Evolutionary conservation across 2,888 invertebrate species (phyloP).

Genomic region (Lasioglossum pauxillum): DNA sequence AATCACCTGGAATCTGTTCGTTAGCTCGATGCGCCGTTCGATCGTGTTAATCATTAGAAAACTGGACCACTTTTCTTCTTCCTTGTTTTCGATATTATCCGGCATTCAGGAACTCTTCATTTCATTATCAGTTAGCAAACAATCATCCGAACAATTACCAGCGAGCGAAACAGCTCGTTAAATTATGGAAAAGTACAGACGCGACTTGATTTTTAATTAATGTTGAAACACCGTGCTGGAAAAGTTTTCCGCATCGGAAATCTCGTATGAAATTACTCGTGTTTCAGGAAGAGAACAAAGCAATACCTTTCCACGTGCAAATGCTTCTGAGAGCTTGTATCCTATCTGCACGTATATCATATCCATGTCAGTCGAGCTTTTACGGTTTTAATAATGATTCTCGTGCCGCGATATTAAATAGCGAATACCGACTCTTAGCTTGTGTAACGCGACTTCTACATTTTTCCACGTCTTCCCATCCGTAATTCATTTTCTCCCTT

Average conservation of each 20-base stretch:
- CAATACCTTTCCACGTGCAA: constrained; percentile 25
- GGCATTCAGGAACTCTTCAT: neutral
- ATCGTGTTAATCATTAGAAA: neutral
- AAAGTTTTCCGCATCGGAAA: neutral
- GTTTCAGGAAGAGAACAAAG: constrained; percentile 29
- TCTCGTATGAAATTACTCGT: constrained; percentile 23
- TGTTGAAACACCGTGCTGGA: neutral
- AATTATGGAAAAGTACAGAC: neutral
- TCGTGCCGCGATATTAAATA: constrained; percentile 42
- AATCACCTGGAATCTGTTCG: constrained; percentile 22
- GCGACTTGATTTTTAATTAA: constrained; percentile 31
- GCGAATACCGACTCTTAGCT: constrained; percentile 43
- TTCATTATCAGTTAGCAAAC: neutral
- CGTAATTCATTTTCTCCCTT: neutral
- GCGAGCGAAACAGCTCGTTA: neutral
- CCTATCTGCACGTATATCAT: neutral
- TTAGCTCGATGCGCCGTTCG: neutral
- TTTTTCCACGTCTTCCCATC: neutral
- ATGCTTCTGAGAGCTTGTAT: neutral
- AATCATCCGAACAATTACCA: no score
- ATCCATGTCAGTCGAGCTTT: constrained; percentile 15
- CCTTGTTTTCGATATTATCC: neutral
- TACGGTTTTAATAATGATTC: constrained; percentile 53
- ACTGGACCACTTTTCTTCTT: neutral
- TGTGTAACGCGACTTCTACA: constrained; percentile 15